phyloP scores from a whole-genome alignment of 2,113 vertebrate genomes.

The Anolis sagrei region DNA sequence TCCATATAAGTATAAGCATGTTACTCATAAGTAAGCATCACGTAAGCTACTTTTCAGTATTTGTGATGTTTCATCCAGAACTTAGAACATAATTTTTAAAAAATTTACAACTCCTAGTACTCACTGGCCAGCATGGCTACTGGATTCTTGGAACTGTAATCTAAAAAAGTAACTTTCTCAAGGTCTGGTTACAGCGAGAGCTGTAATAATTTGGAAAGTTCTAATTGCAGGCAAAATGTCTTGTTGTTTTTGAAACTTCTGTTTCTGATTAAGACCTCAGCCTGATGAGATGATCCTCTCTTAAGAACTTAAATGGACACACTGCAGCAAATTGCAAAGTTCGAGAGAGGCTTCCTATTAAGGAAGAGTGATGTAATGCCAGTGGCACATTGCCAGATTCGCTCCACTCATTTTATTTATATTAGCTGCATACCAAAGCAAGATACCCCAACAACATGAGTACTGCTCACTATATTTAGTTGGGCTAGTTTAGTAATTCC shows the following conservation, averaged over 20 bases:
- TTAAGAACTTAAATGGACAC: constrained; percentile 69
- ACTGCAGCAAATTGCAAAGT: constrained; percentile 68
- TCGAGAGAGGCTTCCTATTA: constrained; percentile 83
- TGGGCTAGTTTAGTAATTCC: constrained; percentile 69
- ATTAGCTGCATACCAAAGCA: constrained; percentile 79
- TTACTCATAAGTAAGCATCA: neutral
- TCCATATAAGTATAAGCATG: neutral
- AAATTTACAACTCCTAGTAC: too few species aligned
- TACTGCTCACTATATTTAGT: constrained; percentile 78
- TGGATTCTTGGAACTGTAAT: too few species aligned
- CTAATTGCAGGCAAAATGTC: neutral
- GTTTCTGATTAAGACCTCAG: constrained; percentile 37
- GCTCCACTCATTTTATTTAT: constrained; percentile 75
- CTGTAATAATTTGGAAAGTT: neutral
- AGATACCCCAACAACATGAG: constrained; percentile 63
- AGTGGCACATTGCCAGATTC: constrained; percentile 70
- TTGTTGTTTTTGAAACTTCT: constrained; percentile 30
- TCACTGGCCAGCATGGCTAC: too few species aligned
- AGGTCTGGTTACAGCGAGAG: neutral
- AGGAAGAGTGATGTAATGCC: constrained; percentile 83
- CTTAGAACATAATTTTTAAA: neutral
- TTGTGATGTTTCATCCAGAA: neutral
- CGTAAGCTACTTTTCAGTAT: neutral
- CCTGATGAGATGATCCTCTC: constrained; percentile 63
- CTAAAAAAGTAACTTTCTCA: too few species aligned